Evolutionary conservation across 2,113 vertebrate species (phyloP).

Genomic region (Chunga burmeisteri): DNA sequence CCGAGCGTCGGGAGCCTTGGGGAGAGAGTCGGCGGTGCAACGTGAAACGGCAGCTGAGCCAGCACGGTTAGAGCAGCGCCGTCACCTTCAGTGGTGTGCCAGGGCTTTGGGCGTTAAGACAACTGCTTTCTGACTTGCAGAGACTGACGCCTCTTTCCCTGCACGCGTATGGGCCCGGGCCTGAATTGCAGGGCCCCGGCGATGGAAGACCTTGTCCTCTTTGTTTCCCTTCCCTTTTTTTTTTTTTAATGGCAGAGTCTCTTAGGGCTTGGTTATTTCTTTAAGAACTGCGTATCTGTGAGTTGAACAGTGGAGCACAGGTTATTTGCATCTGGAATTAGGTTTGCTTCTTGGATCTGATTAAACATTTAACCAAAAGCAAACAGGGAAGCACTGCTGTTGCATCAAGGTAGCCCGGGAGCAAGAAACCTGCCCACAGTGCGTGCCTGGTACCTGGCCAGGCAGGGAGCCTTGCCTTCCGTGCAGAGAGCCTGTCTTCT

Average conservation of each 20-base stretch:
- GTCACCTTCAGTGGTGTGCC: not conserved
- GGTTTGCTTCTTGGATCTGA: not conserved
- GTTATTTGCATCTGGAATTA: not conserved
- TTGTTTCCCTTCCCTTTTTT: not conserved
- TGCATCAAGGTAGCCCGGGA: not conserved
- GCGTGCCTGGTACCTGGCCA: not conserved
- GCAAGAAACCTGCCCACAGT: not conserved
- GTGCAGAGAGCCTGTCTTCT: not conserved
- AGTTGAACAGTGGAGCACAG: not conserved
- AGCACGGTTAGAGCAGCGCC: not conserved
- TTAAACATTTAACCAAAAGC: slow-evolving; percentile 39
- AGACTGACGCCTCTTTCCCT: not conserved
- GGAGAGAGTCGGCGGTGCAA: not conserved
- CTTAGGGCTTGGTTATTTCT: not conserved
- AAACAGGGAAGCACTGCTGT: not conserved
- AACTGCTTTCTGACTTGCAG: not conserved
- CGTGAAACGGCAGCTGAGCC: not conserved
- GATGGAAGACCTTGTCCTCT: not conserved
- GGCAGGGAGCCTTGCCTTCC: not conserved
- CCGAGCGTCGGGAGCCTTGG: rapidly evolving
- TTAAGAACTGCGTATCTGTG: not conserved
- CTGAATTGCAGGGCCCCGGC: not conserved
- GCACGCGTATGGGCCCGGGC: rapidly evolving
- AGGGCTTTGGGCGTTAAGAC: not conserved
- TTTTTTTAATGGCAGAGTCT: not conserved